A percentile compares a stretch with the other conserved stretches of the same genome.
phyloP scores from a whole-genome alignment of 1,140 invertebrate species.

The Zaprionus davidi region DNA sequence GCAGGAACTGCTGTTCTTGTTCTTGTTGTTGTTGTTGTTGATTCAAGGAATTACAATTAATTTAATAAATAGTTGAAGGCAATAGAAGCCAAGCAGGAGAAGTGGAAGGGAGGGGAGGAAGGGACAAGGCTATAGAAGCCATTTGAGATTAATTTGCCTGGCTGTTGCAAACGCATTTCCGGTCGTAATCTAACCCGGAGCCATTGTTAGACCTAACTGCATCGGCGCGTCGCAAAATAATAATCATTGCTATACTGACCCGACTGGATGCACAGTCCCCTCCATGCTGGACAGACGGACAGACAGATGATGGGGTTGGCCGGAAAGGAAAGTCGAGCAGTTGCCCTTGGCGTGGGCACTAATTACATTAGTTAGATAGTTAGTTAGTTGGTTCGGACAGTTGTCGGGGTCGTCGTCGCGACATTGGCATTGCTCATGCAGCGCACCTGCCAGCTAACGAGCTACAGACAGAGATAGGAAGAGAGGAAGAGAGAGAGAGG shows the following conservation, averaged over 20 bases:
- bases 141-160: constrained; percentile 1
- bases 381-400: constrained; percentile 24
- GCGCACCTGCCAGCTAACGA: background rate
- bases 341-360: constrained; percentile 14
- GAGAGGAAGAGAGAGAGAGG: background rate
- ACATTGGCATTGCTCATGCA: constrained; percentile 19
- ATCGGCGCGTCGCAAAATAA: constrained; percentile 5
- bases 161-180: constrained; percentile 7
- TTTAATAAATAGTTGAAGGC: background rate
- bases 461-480: background rate
- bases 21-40: background rate
- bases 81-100: background rate
- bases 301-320: background rate
- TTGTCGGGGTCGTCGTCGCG: constrained; percentile 9
- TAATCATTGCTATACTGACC: constrained; percentile 9
- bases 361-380: constrained; percentile 31
- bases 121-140: background rate
- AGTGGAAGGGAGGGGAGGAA: background rate
- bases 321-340: constrained; percentile 2
- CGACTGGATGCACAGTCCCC: background rate
- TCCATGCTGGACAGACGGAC: background rate
- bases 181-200: constrained; percentile 4
- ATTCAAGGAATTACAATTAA: background rate
- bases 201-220: constrained; percentile 14
- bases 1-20: background rate